phyloP scores from a whole-genome alignment of 2,113 vertebrate species.

The Uria aalge region DNA sequence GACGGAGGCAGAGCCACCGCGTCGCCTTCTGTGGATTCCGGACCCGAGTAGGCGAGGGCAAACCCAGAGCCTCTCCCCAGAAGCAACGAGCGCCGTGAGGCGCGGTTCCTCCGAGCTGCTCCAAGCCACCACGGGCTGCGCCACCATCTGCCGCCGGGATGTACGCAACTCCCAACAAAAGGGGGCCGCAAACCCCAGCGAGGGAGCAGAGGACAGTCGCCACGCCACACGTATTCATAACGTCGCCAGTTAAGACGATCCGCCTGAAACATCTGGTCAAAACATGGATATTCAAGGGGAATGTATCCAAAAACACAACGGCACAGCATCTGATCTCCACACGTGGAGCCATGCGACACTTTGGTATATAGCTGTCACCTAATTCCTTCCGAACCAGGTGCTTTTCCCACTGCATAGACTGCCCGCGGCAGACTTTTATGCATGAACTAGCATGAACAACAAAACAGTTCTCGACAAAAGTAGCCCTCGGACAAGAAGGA shows the following conservation, averaged over 20 bases:
- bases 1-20: not conserved
- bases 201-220: not conserved
- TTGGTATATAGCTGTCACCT: constrained; percentile 19
- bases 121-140: not conserved
- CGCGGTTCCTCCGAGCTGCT: fast-evolving
- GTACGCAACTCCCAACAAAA: not conserved
- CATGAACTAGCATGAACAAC: not conserved
- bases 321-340: not conserved
- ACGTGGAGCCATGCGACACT: not conserved
- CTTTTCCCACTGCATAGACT: not conserved
- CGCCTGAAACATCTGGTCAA: not conserved
- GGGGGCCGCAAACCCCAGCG: not conserved
- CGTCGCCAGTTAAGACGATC: not conserved
- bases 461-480: not conserved
- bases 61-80: not conserved
- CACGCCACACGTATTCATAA: not conserved
- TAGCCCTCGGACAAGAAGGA: not conserved
- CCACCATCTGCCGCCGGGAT: not conserved
- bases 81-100: not conserved
- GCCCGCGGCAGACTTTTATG: not conserved
- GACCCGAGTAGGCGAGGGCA: not conserved
- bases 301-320: not conserved
- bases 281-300: not conserved
- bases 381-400: not conserved
- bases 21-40: not conserved